Evolutionary conservation across 2,888 invertebrate species (phyloP), one percentile per base, ranked within the genome.

Genomic region (Cantharis nigra): DNA sequence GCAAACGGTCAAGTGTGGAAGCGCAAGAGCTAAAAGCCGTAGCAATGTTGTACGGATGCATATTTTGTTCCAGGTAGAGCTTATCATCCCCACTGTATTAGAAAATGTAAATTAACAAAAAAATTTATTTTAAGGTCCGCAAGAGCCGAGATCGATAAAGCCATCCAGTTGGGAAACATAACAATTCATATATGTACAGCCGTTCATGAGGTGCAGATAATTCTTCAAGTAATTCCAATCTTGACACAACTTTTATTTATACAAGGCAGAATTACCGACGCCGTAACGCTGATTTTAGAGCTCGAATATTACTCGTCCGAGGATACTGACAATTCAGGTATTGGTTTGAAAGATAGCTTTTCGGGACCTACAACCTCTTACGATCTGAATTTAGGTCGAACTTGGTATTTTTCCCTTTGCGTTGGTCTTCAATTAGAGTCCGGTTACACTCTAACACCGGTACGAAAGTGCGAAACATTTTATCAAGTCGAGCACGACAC

Each of bases 361-460:
- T 67, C 3, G 3, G 9, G 33, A 2, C 2, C 16, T 26, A 63
- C 63, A 20, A 3, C 14, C 4, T 0, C n/a, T 14, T 1, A 65
- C 9, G 65, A 65, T 13, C 28, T 30, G 2, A 28, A 63, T 74
- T 76, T 26, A 86, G 92, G 90, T 65, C 89, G 89, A 81, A 90
- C 91, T 0, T 92, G 92, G 91, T 93, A 92, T 83, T 91, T 91
- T 83, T 90, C 90, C 9, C 87, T 91, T 26, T 90, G 91, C 63
- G 85, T 92, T 49, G 89, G 91, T 71, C 87, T 93, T 33, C 89
- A 92, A 70, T 85, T 93, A 63, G 92, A 94, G 83, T 91, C 92
- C 0, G 92, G 92, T 0, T 90, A 91, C 73, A 89, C 89, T 13
- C 87, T 92, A 0, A 87, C 91, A 62, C 87, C 91, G 0, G 90